A percentile compares a stretch with the other conserved stretches of the same genome.
phyloP scores from a whole-genome alignment of 2,888 invertebrate species.

The Malthinus flaveolus region DNA sequence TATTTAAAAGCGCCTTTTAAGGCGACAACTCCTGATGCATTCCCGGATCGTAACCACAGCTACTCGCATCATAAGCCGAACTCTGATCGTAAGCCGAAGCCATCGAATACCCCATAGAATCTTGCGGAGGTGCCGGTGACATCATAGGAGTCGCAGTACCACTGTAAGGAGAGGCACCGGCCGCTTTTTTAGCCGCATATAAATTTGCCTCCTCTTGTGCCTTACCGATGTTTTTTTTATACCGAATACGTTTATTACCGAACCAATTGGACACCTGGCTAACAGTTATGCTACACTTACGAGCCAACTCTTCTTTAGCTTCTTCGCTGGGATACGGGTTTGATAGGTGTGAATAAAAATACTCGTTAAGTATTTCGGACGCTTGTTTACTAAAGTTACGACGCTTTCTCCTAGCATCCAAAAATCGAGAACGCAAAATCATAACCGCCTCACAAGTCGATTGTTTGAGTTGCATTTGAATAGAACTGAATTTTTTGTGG shows the following conservation, averaged over 20 bases:
- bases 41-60: conserved; percentile 91
- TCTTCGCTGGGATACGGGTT: conserved; percentile 99
- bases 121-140: conserved; percentile 91
- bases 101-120: conserved; percentile 92
- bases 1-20: conserved; percentile 34
- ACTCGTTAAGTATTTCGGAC: conserved; percentile 98
- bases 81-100: conserved; percentile 90
- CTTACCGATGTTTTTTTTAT: conserved; percentile 99
- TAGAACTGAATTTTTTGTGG: conserved; percentile 96
- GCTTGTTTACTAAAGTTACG: conserved; percentile 99
- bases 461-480: conserved; percentile 98
- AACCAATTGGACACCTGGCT: conserved; percentile 98
- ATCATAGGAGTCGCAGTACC: conserved; percentile 94
- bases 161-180: conserved; percentile 74
- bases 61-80: conserved; percentile 84
- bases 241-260: conserved; percentile 98
- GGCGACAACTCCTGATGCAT: conserved; percentile 80
- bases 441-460: conserved; percentile 99
- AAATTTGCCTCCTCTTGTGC: conserved; percentile 99
- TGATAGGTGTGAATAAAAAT: conserved; percentile 98
- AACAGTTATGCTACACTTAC: conserved; percentile 98
- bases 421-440: conserved; percentile 89
- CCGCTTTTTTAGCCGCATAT: conserved; percentile 97
- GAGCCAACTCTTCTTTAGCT: conserved; percentile 98
- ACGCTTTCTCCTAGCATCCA: conserved; percentile 84